A percentile compares a stretch with the other conserved stretches of the same genome.
Evolutionary conservation across 2,113 vertebrate genomes (phyloP).

Genomic region (Haemorhous mexicanus): DNA sequence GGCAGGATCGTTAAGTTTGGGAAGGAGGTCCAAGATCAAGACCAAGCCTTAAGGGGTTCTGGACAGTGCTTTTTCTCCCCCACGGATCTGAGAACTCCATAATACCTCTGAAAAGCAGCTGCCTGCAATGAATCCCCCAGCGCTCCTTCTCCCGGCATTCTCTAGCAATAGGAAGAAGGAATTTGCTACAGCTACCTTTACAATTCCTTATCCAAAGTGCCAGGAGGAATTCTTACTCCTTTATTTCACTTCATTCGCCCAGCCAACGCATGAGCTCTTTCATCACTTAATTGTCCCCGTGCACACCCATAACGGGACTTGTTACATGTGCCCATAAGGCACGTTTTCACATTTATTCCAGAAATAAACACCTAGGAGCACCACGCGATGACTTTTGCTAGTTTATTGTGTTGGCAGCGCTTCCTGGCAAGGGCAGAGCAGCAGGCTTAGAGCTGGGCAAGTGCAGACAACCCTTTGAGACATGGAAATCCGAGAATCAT

Average conservation of each 20-base stretch:
- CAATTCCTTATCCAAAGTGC: not conserved
- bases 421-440: not conserved
- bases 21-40: not conserved
- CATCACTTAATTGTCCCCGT: not conserved
- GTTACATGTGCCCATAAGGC: fast-evolving
- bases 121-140: not conserved
- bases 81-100: fast-evolving
- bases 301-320: too few species aligned
- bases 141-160: not conserved
- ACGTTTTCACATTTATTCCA: not conserved
- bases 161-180: not conserved
- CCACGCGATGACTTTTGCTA: fast-evolving
- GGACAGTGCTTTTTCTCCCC: not conserved
- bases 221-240: not conserved
- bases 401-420: not conserved
- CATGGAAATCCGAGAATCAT: not conserved
- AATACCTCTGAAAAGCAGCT: not conserved
- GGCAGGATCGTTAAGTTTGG: not conserved
- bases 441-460: not conserved
- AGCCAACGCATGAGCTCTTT: fast-evolving
- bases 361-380: not conserved
- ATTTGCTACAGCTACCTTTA: fast-evolving
- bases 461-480: not conserved
- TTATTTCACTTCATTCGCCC: not conserved
- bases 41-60: not conserved